These are phyloP conservation scores for Zygothrica quintamaculata DNA, from an alignment of 2,888 invertebrate species.

Conservation along the genomic window DNA sequence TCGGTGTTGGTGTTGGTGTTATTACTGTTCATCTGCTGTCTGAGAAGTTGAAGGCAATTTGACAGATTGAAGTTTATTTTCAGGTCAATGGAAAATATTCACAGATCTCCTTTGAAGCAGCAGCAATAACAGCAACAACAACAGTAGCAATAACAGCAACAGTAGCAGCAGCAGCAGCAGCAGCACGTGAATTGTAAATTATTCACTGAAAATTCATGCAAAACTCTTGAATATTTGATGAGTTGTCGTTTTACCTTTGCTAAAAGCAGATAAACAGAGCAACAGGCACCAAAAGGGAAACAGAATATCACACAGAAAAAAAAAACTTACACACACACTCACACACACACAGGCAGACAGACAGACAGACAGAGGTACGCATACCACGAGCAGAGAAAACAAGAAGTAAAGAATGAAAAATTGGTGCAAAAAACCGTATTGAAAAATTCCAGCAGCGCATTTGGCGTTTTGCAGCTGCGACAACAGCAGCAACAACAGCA, in stretches of 20 bases:
- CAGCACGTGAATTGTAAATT: constrained; percentile 1
- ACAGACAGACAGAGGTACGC: too few relatives aligned
- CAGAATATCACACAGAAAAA: constrained; percentile 1
- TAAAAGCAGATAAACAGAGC: constrained; percentile 21
- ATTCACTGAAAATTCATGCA: constrained; percentile 7
- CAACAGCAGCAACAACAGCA: constrained; percentile 32
- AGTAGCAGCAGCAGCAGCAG: too few relatives aligned
- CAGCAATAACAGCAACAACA: too few relatives aligned
- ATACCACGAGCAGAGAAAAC: constrained; percentile 17
- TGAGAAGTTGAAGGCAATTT: constrained; percentile 59
- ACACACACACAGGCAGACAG: constrained; percentile 6
- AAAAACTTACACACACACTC: not conserved
- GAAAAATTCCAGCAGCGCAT: constrained; percentile 50
- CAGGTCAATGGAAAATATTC: constrained; percentile 18
- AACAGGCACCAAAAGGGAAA: constrained; percentile 34
- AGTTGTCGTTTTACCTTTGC: constrained; percentile 39
- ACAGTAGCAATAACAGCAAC: too few relatives aligned
- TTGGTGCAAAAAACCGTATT: constrained; percentile 31
- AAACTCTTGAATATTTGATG: constrained; percentile 24
- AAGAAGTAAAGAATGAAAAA: constrained; percentile 15
- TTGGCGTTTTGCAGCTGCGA: constrained; percentile 57
- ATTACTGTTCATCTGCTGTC: constrained; percentile 8
- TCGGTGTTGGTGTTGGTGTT: constrained; percentile 9
- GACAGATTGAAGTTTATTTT: constrained; percentile 59
- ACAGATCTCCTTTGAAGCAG: too few relatives aligned